Conservation (phyloP, 1,140 invertebrate genomes). For the Campoletis sonorensis region DNA sequence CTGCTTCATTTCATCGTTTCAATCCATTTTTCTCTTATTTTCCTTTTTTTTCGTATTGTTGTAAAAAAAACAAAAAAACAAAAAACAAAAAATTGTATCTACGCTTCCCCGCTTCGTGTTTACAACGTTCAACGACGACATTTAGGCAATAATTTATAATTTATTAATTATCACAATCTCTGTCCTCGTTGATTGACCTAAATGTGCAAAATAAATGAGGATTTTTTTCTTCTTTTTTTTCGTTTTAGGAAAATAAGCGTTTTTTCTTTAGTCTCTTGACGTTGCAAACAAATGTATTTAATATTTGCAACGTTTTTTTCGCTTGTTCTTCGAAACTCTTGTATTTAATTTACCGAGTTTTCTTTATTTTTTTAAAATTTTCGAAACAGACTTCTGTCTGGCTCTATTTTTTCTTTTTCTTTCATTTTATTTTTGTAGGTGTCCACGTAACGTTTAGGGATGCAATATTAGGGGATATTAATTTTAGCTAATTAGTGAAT, state of each 20-base stretch:
- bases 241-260: too few relatives aligned
- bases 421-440: slow-evolving; percentile 33
- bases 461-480: slow-evolving; percentile 66
- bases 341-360: neutral
- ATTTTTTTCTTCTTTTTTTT: too few relatives aligned
- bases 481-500: slow-evolving; percentile 58
- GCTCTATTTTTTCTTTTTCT: neutral
- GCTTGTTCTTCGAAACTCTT: too few relatives aligned
- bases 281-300: too few relatives aligned
- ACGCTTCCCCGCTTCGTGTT: neutral
- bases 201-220: too few relatives aligned
- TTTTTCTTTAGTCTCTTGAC: too few relatives aligned
- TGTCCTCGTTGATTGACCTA: too few relatives aligned
- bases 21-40: neutral
- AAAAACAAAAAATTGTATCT: too few relatives aligned
- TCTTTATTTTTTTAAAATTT: neutral
- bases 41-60: neutral
- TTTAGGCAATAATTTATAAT: neutral
- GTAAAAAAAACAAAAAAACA: too few relatives aligned
- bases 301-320: neutral
- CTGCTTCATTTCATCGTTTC: neutral
- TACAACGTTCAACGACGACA: neutral
- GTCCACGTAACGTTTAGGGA: slow-evolving; percentile 53
- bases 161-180: neutral
- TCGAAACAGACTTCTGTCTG: neutral